These are phyloP conservation scores for Hippoglossus hippoglossus DNA, from an alignment of 2,797 vertebrate genomes.

Conservation along the genomic window DNA sequence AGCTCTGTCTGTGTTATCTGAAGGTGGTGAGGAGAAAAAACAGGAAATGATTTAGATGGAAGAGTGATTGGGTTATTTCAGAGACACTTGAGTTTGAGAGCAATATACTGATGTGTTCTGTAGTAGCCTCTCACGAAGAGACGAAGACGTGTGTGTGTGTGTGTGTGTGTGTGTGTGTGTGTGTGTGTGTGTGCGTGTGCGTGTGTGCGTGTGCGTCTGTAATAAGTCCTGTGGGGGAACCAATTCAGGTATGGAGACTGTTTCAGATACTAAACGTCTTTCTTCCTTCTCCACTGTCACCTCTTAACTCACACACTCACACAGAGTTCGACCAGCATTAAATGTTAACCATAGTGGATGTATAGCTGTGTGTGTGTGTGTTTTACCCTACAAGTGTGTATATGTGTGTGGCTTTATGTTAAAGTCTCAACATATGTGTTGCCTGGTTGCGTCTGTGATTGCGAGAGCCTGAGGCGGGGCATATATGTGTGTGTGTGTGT, in stretches of 20 bases:
- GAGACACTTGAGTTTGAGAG: conserved; percentile 43
- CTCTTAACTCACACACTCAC: neutral
- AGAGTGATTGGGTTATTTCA: conserved; percentile 50
- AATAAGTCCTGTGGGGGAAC: conserved; percentile 28
- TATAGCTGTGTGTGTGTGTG: neutral
- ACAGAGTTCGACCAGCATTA: too few species aligned
- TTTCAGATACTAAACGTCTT: conserved; percentile 11
- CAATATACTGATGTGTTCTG: conserved; percentile 26
- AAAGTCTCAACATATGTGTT: conserved; percentile 37
- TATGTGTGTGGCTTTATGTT: conserved; percentile 26
- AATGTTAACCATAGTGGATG: too few species aligned
- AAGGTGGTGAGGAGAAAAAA: conserved; percentile 5
- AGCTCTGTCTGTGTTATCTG: conserved; percentile 14
- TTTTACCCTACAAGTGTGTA: conserved; percentile 6
- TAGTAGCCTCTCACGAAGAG: conserved; percentile 22
- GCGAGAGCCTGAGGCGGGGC: conserved; percentile 26
- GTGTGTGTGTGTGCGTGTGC: conserved; percentile 5
- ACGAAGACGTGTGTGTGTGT: neutral
- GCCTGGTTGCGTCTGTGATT: conserved; percentile 22
- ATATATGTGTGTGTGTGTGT: neutral
- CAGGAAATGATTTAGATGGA: conserved; percentile 32
- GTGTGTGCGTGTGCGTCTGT: too few species aligned
- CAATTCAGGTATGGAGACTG: neutral
- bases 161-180: conserved; percentile 3
- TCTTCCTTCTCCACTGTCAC: conserved; percentile 7